Evolutionary conservation across 2,113 vertebrate species (phyloP).

Genomic region (Oryzias woworae): DNA sequence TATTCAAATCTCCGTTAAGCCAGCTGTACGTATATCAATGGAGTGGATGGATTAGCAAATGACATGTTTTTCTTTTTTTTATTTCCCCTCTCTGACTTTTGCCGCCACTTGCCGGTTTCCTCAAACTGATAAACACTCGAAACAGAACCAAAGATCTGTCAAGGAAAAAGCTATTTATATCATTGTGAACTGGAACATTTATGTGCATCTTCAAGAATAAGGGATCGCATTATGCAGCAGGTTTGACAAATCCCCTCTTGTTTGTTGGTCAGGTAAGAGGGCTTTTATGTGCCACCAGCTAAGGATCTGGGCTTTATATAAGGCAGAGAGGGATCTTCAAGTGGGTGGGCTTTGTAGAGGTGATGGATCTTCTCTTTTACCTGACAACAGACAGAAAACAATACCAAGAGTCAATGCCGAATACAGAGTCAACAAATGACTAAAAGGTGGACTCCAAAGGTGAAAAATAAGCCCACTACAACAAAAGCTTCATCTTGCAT

Average conservation of each 20-base stretch:
- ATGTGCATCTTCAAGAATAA: constrained; percentile 40
- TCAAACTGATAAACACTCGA: constrained; percentile 50
- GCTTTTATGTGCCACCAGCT: constrained; percentile 35
- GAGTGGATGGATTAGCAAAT: constrained; percentile 78
- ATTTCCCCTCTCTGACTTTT: constrained; percentile 58
- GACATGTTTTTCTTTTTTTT: constrained; percentile 69
- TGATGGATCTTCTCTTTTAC: constrained; percentile 49
- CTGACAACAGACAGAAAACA: constrained; percentile 44
- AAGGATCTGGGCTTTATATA: constrained; percentile 11
- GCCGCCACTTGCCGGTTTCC: constrained; percentile 40
- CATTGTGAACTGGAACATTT: constrained; percentile 33
- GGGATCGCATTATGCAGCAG: constrained; percentile 43
- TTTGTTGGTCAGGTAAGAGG: constrained; percentile 27
- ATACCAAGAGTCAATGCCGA: constrained; percentile 44
- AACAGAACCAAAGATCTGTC: constrained; percentile 47
- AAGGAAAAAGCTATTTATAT: constrained; percentile 49
- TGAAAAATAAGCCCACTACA: neutral
- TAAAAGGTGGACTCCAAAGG: neutral
- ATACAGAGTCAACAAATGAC: constrained; percentile 60
- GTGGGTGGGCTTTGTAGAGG: constrained; percentile 49
- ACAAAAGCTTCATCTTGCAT: constrained; percentile 6
- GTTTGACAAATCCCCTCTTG: constrained; percentile 48
- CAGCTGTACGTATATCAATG: constrained; percentile 75
- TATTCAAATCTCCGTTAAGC: constrained; percentile 88
- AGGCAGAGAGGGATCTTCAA: constrained; percentile 14